phyloP scores from a whole-genome alignment of 2,888 invertebrate species.

The Dynastes grantii region DNA sequence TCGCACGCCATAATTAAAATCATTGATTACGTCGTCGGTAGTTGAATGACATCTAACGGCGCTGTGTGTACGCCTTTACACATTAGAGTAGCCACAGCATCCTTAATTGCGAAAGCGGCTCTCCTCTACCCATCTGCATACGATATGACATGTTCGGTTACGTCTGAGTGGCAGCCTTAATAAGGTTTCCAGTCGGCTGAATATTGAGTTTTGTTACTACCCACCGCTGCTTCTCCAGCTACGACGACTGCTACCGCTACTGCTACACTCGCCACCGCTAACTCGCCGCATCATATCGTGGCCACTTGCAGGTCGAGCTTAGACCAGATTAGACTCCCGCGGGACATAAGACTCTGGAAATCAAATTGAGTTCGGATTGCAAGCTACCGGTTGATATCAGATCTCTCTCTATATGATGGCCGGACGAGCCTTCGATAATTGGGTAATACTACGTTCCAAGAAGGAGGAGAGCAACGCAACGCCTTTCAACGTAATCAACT shows the following conservation, averaged over 20 bases:
- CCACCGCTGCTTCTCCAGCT: slow-evolving; percentile 4
- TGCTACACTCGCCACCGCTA: slow-evolving; percentile 55
- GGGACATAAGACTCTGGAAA: slow-evolving; percentile 68
- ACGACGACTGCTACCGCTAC: slow-evolving; percentile 40
- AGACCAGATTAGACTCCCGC: slow-evolving; percentile 70
- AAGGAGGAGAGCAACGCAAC: slow-evolving; percentile 37
- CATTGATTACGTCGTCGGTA: slow-evolving; percentile 31
- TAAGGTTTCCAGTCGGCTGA: slow-evolving; percentile 72
- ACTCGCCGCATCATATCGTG: slow-evolving; percentile 67
- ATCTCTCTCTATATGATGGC: slow-evolving; percentile 60
- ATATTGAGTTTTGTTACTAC: slow-evolving; percentile 69
- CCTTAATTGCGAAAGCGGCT: slow-evolving; percentile 63
- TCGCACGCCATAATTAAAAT: slow-evolving; percentile 37
- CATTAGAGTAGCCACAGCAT: slow-evolving; percentile 57
- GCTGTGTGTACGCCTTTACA: slow-evolving; percentile 54
- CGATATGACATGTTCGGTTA: slow-evolving; percentile 66
- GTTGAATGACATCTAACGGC: slow-evolving; percentile 45
- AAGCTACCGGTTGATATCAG: slow-evolving; percentile 65
- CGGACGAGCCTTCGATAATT: slow-evolving; percentile 64
- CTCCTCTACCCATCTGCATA: slow-evolving; percentile 65
- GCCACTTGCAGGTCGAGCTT: slow-evolving; percentile 70
- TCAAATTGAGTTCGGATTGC: slow-evolving; percentile 72
- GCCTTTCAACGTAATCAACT: slow-evolving; percentile 41
- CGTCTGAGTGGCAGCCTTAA: slow-evolving; percentile 70
- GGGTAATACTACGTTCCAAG: slow-evolving; percentile 50